phyloP scores from a whole-genome alignment of 2,888 invertebrate species.

The Leptinotarsa haldemani region DNA sequence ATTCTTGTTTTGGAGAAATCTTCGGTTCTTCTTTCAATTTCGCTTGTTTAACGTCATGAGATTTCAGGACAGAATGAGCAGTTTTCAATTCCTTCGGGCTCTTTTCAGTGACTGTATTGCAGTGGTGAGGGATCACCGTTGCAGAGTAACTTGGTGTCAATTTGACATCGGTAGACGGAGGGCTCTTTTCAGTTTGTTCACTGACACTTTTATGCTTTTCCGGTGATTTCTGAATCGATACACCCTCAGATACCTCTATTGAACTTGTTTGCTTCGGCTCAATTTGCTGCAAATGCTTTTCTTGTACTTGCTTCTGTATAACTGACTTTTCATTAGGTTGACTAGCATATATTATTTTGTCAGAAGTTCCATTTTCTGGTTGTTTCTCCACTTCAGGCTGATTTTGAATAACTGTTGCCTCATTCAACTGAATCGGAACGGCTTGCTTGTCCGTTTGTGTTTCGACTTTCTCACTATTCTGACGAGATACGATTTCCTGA shows the following conservation, averaged over 20 bases:
- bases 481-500: not conserved
- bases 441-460: not conserved
- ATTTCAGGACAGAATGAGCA: constrained; percentile 57
- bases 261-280: constrained; percentile 13
- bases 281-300: constrained; percentile 20
- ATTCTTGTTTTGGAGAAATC: constrained; percentile 63
- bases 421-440: constrained; percentile 11
- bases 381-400: not conserved
- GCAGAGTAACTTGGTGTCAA: not conserved
- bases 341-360: constrained; percentile 8
- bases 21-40: constrained; percentile 66
- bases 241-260: not conserved
- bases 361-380: constrained; percentile 2
- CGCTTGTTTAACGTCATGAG: constrained; percentile 64
- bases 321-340: constrained; percentile 13
- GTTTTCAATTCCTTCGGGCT: constrained; percentile 45
- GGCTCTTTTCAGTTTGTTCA: constrained; percentile 1
- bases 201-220: not conserved
- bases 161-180: not conserved
- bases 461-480: not conserved
- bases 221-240: not conserved
- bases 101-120: constrained; percentile 12
- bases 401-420: constrained; percentile 26
- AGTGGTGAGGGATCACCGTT: not conserved
- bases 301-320: constrained; percentile 9